Evolutionary conservation across 2,888 invertebrate species (phyloP), one percentile per base, ranked within the genome.

Genomic region (Tipula lateralis): DNA sequence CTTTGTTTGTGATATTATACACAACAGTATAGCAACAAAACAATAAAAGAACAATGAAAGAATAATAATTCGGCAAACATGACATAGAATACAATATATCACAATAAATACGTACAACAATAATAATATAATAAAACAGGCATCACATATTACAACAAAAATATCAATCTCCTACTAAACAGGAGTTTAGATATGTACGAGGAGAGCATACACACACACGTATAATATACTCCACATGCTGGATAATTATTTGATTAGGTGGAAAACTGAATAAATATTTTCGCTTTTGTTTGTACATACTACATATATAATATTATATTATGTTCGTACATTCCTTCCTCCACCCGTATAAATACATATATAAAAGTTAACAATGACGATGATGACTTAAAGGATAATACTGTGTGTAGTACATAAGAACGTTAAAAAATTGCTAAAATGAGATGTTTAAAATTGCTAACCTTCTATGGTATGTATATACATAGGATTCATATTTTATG

Each of bases 31-130:
- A 34, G 12, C 66, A 24, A 66, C 66, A 66, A 66, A 66, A 66
- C 66, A 66, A 66, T 66, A 66, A 66, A 66, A 66, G 66, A 66
- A 66, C 66, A 24, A 66, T 66, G 66, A 19, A 19, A 66, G 66
- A 66, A 66, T 66, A 66, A 66, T 66, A 66, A 66, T 66, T 66
- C 66, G 66, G 66, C 7, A 66, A 66, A 66, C 66, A 66, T 66
- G 66, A 66, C 66, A 66, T 66, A 19, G 24, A 66, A 66, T 66
- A 66, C 66, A 66, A 66, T 66, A 66, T 66, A 66, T 66, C 66
- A 66, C 66, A 66, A 66, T 66, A 66, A 66, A 66, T 66, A 66
- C 66, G 66, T 66, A 66, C 66, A 66, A 66, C 66, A 66, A 66
- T 66, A 66, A 66, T 66, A 66, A 66, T 66, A 66, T 24, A 66